These are phyloP conservation scores for Pelobates fuscus DNA, from an alignment of 2,113 vertebrate species.

Conservation along the genomic window DNA sequence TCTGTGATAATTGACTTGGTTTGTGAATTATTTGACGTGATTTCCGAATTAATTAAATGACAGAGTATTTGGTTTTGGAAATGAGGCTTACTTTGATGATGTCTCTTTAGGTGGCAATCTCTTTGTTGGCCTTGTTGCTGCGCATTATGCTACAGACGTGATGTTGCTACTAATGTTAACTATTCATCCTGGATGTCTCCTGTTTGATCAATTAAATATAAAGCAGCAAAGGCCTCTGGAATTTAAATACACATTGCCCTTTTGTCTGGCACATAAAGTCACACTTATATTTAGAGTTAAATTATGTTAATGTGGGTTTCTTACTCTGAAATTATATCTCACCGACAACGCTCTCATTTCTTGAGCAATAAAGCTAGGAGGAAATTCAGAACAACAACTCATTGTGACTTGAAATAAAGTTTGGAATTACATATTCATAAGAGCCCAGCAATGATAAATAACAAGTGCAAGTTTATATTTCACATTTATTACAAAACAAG, in stretches of 20 bases:
- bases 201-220: neutral
- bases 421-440: conserved; percentile 22
- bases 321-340: conserved; percentile 18
- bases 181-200: neutral
- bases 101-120: neutral
- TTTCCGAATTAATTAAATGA: neutral
- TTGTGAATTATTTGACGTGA: too few relatives aligned
- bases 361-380: conserved; percentile 20
- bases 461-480: conserved; percentile 35
- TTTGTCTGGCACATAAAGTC: neutral
- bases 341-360: neutral
- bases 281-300: conserved; percentile 27
- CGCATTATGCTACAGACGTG: neutral
- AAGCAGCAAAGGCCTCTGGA: neutral
- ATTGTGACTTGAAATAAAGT: conserved; percentile 26
- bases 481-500: conserved; percentile 17
- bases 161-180: neutral
- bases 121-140: neutral
- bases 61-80: neutral
- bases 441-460: conserved; percentile 31
- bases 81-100: neutral
- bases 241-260: neutral
- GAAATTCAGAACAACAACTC: conserved; percentile 7
- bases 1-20: too few relatives aligned
- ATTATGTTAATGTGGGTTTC: conserved; percentile 26